Percentiles rank a stretch among this genome's conserved stretches.
Evolutionary conservation across 2,888 invertebrate species (phyloP).

Genomic region (Drosophila vallismaia): DNA sequence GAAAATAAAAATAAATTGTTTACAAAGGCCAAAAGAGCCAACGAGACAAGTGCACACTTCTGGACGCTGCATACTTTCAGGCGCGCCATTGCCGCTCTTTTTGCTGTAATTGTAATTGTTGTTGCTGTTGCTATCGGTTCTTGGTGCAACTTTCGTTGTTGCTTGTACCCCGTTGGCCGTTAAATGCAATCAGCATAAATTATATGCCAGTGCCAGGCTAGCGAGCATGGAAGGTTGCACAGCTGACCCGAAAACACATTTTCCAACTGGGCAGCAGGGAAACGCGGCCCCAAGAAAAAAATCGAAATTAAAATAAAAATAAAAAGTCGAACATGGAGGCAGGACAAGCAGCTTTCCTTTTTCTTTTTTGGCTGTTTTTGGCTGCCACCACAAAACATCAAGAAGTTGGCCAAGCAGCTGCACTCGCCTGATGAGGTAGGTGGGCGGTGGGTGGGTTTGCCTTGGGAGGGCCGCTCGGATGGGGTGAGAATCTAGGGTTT

Average conservation of each 20-base stretch:
- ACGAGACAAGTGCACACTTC: slow-evolving; percentile 70
- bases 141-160: slow-evolving; percentile 22
- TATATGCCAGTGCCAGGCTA: slow-evolving; percentile 58
- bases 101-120: slow-evolving; percentile 22
- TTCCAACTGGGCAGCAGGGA: slow-evolving; percentile 60
- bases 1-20: slow-evolving; percentile 76
- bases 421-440: slow-evolving; percentile 24
- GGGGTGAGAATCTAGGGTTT: neutral
- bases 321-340: slow-evolving; percentile 4
- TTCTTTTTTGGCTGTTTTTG: slow-evolving; percentile 18
- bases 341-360: slow-evolving; percentile 41
- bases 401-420: slow-evolving; percentile 52
- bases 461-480: too few relatives aligned
- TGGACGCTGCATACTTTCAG: slow-evolving; percentile 56
- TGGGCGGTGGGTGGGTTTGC: slow-evolving; percentile 2
- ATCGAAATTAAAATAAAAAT: neutral
- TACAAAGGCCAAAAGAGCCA: slow-evolving; percentile 31
- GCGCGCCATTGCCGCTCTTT: slow-evolving; percentile 17
- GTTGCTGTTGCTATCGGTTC: slow-evolving; percentile 38
- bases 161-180: slow-evolving; percentile 41
- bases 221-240: slow-evolving; percentile 43
- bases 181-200: slow-evolving; percentile 81
- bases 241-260: slow-evolving; percentile 82
- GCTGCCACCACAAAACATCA: slow-evolving; percentile 71
- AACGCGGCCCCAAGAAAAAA: slow-evolving; percentile 16